These are phyloP conservation scores for Columba livia DNA, from an alignment of 2,113 vertebrate genomes.

Conservation along the genomic window DNA sequence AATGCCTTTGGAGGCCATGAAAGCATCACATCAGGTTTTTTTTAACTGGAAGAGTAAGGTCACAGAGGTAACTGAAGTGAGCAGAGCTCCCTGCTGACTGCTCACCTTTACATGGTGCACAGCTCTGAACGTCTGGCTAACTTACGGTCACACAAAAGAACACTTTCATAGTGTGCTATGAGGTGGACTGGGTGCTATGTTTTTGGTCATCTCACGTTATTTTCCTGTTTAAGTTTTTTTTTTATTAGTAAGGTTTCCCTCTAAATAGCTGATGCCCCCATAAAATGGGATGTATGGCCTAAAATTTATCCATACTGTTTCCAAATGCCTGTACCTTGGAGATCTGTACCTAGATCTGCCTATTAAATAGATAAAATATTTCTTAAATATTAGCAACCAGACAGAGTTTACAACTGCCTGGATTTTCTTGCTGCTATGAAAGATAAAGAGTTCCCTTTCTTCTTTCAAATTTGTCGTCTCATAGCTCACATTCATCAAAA, in stretches of 20 bases:
- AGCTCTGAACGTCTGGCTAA: not conserved
- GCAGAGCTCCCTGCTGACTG: not conserved
- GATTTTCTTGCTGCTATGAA: not conserved
- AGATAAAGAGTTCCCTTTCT: not conserved
- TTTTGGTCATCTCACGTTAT: not conserved
- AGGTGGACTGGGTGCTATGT: not conserved
- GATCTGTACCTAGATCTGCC: not conserved
- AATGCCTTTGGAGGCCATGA: not conserved
- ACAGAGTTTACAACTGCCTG: not conserved
- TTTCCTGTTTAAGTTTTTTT: not conserved
- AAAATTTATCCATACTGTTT: not conserved
- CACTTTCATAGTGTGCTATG: not conserved
- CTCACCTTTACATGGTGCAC: not conserved
- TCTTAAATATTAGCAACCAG: not conserved
- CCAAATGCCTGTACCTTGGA: not conserved
- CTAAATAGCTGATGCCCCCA: not conserved
- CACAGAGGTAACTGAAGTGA: not conserved
- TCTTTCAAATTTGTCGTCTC: not conserved
- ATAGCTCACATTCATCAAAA: not conserved
- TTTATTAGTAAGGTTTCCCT: not conserved
- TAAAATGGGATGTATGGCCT: not conserved
- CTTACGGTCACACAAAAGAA: not conserved
- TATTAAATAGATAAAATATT: not conserved
- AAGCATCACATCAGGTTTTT: not conserved
- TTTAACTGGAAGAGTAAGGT: not conserved